Conservation (phyloP, 2,113 vertebrate genomes). For the Cebidichthys violaceus region DNA sequence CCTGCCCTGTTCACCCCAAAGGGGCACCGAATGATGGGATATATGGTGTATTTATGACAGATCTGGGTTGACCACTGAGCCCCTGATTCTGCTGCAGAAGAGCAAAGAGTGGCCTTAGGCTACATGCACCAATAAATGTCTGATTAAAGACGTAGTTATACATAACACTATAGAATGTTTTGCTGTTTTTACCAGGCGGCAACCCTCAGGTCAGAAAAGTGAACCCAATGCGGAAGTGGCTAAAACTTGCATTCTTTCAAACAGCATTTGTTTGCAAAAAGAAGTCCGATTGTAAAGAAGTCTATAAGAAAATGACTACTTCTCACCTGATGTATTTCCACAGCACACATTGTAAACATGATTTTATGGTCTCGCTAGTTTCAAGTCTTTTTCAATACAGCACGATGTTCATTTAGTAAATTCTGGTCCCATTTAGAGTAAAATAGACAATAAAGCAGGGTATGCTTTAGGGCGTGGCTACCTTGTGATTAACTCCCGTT, state of each 20-base stretch:
- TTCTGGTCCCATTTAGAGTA: not conserved
- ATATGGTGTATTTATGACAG: slow-evolving; percentile 59
- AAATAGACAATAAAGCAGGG: not conserved
- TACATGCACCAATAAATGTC: not conserved
- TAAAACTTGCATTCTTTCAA: too few species aligned
- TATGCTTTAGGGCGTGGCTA: not conserved
- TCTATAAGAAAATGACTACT: too few species aligned
- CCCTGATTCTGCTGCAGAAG: slow-evolving; percentile 14
- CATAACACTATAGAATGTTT: too few species aligned
- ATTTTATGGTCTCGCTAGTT: too few species aligned
- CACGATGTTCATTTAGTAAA: too few species aligned
- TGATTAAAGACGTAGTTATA: not conserved
- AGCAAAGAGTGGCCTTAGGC: slow-evolving; percentile 5
- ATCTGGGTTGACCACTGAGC: slow-evolving; percentile 69
- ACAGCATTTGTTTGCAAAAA: too few species aligned
- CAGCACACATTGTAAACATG: too few species aligned
- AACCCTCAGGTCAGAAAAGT: too few species aligned
- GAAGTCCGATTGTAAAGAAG: too few species aligned
- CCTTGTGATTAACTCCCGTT: not conserved
- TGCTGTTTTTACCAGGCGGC: slow-evolving; percentile 15
- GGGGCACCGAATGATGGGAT: slow-evolving; percentile 61
- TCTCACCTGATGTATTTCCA: too few species aligned
- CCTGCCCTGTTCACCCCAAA: slow-evolving; percentile 40
- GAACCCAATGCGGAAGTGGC: too few species aligned
- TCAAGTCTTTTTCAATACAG: too few species aligned